These are phyloP conservation scores for Lasius platythorax DNA, from an alignment of 2,888 invertebrate genomes.

Conservation along the genomic window DNA sequence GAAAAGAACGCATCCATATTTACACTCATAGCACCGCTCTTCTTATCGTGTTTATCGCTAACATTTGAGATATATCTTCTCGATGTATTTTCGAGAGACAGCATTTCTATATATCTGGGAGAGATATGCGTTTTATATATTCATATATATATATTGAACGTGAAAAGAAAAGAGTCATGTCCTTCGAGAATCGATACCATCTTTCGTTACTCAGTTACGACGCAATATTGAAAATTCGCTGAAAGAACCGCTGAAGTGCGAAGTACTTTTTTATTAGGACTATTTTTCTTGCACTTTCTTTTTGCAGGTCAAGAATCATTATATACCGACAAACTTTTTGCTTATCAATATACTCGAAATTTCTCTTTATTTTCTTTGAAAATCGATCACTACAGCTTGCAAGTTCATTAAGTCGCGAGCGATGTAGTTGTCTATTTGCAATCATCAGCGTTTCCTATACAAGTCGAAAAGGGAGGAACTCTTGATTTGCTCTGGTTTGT, in stretches of 20 bases:
- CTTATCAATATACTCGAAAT: conserved; percentile 9
- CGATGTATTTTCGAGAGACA: conserved; percentile 20
- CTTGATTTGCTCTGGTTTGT: conserved; percentile 21
- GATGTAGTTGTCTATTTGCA: conserved; percentile 37
- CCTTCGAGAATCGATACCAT: conserved; percentile 27
- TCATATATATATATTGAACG: background rate
- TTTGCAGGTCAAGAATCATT: conserved; percentile 3
- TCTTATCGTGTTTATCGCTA: background rate
- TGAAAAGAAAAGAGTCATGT: background rate
- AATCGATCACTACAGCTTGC: background rate
- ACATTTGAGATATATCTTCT: background rate
- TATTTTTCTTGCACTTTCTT: background rate
- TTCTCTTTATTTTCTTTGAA: background rate
- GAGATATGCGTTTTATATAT: background rate
- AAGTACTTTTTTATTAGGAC: conserved; percentile 23
- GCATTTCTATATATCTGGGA: background rate
- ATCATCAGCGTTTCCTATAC: conserved; percentile 30
- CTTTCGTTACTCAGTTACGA: conserved; percentile 16
- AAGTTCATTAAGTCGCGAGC: conserved; percentile 25
- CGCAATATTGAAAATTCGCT: background rate
- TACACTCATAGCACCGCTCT: conserved; percentile 4
- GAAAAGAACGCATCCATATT: conserved; percentile 17
- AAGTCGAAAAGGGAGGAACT: conserved; percentile 26
- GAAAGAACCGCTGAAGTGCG: conserved; percentile 10
- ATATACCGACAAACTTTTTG: conserved; percentile 1